Base-by-base conservation (phyloP, 2,888 invertebrate species). In the Oscheius sp. region DNA sequence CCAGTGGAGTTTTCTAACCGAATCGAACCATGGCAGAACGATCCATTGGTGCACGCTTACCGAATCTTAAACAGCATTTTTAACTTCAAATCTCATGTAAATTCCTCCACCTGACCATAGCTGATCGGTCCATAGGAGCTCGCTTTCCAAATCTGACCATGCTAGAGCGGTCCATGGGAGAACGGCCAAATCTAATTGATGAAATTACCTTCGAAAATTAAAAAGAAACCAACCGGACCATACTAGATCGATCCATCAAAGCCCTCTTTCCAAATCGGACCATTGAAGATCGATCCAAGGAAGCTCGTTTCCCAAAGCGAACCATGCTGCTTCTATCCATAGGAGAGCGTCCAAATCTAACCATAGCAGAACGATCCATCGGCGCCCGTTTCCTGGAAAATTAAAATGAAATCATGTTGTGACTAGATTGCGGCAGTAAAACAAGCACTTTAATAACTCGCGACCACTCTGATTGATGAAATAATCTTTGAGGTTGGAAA, bases 231-330 rank as follows among this genome's bases (percentile, higher is more conserved):
- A 27, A 71, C 69, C 73, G 58, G 39, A 67, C 69, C 69, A 69
- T 71, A 25, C 42, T 46, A 2, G 69, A 69, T 25, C 71, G 27
- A 33, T 69, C 71, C 65, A 71, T 55, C 15, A 69, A 65, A 6
- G 71, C 64, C 37, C 71, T 61, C 33, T 71, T 70, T 4, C 76
- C 76, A 37, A 79, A 76, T 46, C 76, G 63, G n/a, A 75, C 72
- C 76, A 78, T 76, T 23, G 73, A 53, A 1, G 75, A 65, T 6
- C 79, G 69, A 23, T 76, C 74, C 79, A 79, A 73, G 25, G 79
- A 77, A 8, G 71, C 73, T 2, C 79, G 75, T 64, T 79, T 79
- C 1, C 78, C 78, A 46, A 78, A 76, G 31, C 79, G 55, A 12
- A 75, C 73, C 77, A 77, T 75, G n/a, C 71, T 69, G 17, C 71